Evolutionary conservation across 1,140 invertebrate genomes (phyloP), one percentile per base, ranked within the genome.

Genomic region (Drosophila oshimai): DNA sequence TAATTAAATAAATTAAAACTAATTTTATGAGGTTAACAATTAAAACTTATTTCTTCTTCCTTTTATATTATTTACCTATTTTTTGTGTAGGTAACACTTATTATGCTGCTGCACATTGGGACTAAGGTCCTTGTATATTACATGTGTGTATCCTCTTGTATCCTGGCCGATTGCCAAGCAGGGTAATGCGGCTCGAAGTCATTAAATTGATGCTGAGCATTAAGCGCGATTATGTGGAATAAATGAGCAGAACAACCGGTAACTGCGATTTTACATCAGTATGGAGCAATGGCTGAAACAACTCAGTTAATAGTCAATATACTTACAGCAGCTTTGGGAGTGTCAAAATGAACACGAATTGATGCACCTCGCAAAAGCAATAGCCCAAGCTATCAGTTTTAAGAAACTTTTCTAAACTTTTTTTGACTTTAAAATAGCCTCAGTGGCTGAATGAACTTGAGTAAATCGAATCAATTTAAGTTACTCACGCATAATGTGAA

Each of bases 131-230:
- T 24, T 24, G 15, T 33, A 20, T 39, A 17, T n/a, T n/a, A n/a
- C n/a, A n/a, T n/a, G n/a, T 29, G 34, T 4, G 9, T 10, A 10
- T 46, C 28, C 18, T 24, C 4, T 1, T 10, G 26, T 51, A 4
- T 55, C 44, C 51, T 31, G 51, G 12, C 6, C 17, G 18, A 47
- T 22, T 53, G 53, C 36, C 54, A 13, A 39, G 10, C 29, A 6
- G 17, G 36, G 50, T 36, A 71, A 42, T 62, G 22, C 17, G 20
- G 13, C 26, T 49, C 26, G 33, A 53, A 41, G 61, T 50, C 61
- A 60, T 58, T 86, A 79, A 86, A 83, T 83, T 83, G 86, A 74
- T 83, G 80, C 49, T 33, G 44, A 62, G 70, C 34, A 74, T 71
- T 74, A 79, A 50, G 41, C 55, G 26, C 47, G 80, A 86, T 67